phyloP scores from a whole-genome alignment of 2,888 invertebrate species.

The Noctua pronuba region DNA sequence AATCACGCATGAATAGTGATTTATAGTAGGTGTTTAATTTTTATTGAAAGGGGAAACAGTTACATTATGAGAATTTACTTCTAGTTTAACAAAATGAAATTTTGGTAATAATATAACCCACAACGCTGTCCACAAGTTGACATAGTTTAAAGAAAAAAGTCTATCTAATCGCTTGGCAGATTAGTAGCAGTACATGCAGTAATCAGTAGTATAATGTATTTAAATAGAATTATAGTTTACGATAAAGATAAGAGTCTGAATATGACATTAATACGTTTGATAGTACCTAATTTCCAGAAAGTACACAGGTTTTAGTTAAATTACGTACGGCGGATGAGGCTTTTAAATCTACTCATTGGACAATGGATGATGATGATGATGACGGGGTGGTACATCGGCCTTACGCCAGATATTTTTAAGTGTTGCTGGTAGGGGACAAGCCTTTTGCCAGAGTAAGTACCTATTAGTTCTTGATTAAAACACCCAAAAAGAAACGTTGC shows the following conservation, averaged over 20 bases:
- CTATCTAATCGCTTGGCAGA: not conserved
- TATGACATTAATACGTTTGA: no score
- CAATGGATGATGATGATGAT: no score
- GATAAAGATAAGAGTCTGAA: not conserved
- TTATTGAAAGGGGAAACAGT: not conserved
- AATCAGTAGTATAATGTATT: not conserved
- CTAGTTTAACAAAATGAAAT: not conserved
- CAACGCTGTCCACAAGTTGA: not conserved
- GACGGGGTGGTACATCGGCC: no score
- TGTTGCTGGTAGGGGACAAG: no score
- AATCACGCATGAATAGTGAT: not conserved
- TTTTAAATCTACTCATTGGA: no score
- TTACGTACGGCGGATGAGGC: no score
- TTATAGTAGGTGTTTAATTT: not conserved
- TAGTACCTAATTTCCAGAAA: no score
- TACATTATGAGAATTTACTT: not conserved
- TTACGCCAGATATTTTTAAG: no score
- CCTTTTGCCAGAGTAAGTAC: not conserved
- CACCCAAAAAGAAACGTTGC: no score
- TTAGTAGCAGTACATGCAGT: not conserved
- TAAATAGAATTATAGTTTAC: not conserved
- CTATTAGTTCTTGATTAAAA: not conserved
- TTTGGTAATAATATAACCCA: not conserved
- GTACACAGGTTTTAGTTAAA: no score
- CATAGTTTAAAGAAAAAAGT: not conserved